Percentiles rank a stretch among this genome's conserved stretches.
Conservation (phyloP, 2,113 vertebrate genomes). For the Galbula dea region DNA sequence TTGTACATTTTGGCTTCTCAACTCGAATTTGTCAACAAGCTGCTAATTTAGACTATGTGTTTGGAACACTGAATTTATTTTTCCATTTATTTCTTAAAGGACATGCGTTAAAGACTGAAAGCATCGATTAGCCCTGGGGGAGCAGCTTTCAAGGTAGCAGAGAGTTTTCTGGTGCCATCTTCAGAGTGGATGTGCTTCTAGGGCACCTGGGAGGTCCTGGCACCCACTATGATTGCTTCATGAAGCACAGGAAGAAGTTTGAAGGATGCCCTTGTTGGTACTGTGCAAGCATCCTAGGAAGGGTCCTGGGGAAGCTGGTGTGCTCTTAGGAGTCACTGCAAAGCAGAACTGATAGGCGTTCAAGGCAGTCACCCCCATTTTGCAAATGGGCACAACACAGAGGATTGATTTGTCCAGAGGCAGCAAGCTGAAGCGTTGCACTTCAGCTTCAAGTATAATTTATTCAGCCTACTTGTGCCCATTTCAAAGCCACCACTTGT, state of each 20-base stretch:
- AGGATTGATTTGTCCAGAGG: not conserved
- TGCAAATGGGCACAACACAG: not conserved
- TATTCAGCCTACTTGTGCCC: not conserved
- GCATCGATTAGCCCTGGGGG: not conserved
- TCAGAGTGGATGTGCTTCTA: not conserved
- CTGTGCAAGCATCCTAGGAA: no score
- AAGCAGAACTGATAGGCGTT: not conserved
- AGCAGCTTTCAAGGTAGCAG: not conserved
- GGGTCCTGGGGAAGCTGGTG: not conserved
- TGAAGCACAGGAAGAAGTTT: not conserved
- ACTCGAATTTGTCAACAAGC: not conserved
- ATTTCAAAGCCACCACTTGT: not conserved
- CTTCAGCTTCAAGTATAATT: not conserved
- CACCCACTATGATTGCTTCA: not conserved
- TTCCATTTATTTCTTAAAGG: not conserved
- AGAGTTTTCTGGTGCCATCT: not conserved
- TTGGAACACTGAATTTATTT: not conserved
- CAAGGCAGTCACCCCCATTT: not conserved
- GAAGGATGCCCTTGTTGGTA: not conserved
- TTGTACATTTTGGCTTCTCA: not conserved
- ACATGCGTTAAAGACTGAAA: not conserved
- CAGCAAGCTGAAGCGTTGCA: not conserved
- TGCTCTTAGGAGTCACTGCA: not conserved
- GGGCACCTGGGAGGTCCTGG: not conserved
- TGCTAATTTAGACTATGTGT: not conserved